A percentile compares a stretch with the other conserved stretches of the same genome.
Evolutionary conservation across 2,797 vertebrate genomes (phyloP).

Genomic region (Halcyon smyrnensis): DNA sequence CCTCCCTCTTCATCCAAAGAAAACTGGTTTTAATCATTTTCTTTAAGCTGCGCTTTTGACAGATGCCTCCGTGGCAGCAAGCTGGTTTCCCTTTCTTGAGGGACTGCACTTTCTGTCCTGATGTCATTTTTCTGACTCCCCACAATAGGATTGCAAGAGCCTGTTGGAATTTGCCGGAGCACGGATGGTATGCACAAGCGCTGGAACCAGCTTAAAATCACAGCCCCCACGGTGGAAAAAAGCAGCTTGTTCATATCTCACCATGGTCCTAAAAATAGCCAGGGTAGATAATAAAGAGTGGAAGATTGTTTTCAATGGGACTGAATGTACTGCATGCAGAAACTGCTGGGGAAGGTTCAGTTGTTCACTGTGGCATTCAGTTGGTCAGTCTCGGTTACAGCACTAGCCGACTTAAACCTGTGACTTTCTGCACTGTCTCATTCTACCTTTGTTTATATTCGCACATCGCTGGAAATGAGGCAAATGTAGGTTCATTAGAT

Average conservation of each 20-base stretch:
- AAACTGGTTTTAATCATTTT: background rate
- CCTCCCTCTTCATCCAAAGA: background rate
- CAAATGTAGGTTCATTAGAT: background rate
- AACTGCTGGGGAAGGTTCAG: background rate
- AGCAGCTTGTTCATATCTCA: slow-evolving; percentile 48
- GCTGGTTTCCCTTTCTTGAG: background rate
- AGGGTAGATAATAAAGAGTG: slow-evolving; percentile 46
- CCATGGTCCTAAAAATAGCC: slow-evolving; percentile 53
- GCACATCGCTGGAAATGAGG: background rate
- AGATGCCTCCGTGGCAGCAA: background rate
- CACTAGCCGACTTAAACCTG: rapidly evolving
- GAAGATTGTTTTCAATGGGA: slow-evolving; percentile 38
- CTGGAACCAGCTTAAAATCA: slow-evolving; percentile 34
- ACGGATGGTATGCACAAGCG: slow-evolving; percentile 8
- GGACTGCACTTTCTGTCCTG: background rate
- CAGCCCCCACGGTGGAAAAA: background rate
- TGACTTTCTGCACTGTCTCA: background rate
- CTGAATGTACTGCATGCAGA: slow-evolving; percentile 52
- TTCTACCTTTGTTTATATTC: background rate
- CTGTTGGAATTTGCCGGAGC: slow-evolving; percentile 31
- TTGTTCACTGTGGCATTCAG: background rate
- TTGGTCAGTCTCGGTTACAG: background rate
- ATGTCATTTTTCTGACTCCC: background rate
- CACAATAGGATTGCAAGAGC: slow-evolving; percentile 6
- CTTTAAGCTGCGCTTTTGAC: background rate